Conservation (phyloP, 2,113 vertebrate genomes). For the Willisornis vidua region DNA sequence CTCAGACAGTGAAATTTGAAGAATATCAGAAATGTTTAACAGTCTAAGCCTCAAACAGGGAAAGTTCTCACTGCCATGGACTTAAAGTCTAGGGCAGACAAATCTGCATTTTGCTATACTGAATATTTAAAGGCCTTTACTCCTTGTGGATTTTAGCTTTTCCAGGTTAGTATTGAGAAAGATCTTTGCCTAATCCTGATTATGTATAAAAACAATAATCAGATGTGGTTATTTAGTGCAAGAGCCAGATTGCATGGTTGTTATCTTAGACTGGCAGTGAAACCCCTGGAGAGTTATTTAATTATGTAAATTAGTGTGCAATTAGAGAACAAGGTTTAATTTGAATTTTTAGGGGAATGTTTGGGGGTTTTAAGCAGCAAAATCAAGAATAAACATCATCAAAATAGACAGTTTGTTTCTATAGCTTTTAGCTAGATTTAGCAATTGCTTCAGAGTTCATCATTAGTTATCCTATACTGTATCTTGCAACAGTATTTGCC, state of each 20-base stretch:
- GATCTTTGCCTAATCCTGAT: neutral
- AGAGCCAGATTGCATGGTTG: neutral
- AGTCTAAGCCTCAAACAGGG: neutral
- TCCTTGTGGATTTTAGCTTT: neutral
- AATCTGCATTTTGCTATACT: neutral
- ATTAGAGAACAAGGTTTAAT: neutral
- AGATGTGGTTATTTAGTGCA: neutral
- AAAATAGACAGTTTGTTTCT: neutral
- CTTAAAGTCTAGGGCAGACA: neutral
- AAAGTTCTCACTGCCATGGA: neutral
- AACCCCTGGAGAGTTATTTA: neutral
- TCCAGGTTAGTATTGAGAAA: neutral
- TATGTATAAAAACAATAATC: neutral
- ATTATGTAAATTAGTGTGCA: neutral
- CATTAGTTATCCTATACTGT: neutral
- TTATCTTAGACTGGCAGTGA: conserved; percentile 10
- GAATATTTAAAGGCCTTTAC: neutral
- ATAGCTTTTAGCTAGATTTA: neutral
- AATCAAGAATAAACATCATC: neutral
- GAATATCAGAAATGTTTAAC: neutral
- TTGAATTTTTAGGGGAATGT: neutral
- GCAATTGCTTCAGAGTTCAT: neutral
- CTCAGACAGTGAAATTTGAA: neutral
- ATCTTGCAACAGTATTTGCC: neutral
- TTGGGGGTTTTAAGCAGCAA: neutral